Conservation (phyloP, 2,113 vertebrate genomes). For the Lamprotornis superbus region DNA sequence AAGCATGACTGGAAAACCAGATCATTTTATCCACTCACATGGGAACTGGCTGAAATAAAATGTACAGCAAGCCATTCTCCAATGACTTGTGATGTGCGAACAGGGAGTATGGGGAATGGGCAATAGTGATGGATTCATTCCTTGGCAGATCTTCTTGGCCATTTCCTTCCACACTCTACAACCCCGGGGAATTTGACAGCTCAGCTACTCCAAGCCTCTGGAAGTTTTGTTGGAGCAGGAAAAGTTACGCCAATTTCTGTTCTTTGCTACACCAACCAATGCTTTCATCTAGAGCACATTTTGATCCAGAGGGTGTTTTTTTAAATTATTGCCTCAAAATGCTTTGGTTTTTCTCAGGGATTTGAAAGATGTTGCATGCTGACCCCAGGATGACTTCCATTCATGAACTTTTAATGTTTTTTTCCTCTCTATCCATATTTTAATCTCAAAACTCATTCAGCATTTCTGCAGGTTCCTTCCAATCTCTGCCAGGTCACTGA, state of each 20-base stretch:
- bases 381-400: not conserved
- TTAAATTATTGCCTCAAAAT: not conserved
- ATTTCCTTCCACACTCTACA: conserved; percentile 62
- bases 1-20: conserved; percentile 62
- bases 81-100: conserved; percentile 68
- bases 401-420: not conserved
- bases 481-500: not conserved
- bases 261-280: conserved; percentile 28
- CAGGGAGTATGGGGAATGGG: conserved; percentile 59
- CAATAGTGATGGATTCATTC: conserved; percentile 62
- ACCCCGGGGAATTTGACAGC: conserved; percentile 47
- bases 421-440: not conserved
- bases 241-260: conserved; percentile 28
- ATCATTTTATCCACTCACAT: conserved; percentile 62
- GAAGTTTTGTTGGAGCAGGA: conserved; percentile 54
- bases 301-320: not conserved
- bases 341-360: not conserved
- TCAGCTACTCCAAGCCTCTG: conserved; percentile 61
- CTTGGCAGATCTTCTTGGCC: conserved; percentile 61
- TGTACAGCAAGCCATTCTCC: conserved; percentile 64
- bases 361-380: not conserved
- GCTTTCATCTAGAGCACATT: conserved; percentile 13
- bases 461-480: not conserved
- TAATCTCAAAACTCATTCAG: not conserved
- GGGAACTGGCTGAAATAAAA: conserved; percentile 67